Base-by-base conservation (phyloP, 1,140 invertebrate genomes). In the Ceratitis capitata region DNA sequence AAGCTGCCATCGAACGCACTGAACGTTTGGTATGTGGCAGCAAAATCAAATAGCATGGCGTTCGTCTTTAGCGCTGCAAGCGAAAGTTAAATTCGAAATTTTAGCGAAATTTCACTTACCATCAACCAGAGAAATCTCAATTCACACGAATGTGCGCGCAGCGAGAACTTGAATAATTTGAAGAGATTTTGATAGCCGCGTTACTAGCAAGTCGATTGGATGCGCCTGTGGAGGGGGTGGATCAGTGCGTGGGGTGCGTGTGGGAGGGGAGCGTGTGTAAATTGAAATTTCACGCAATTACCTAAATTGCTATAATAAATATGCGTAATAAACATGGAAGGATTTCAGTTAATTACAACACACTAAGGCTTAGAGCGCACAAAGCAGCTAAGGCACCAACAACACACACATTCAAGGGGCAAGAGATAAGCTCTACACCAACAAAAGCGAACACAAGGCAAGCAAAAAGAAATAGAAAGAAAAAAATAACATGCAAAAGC, bases 311-410 rank as follows among this genome's bases (percentile, higher is more conserved):
- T 45, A 32, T 83, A 83, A 83, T 83, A 83, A 83, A 83, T 83
- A 83, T 83, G 82, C 82, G 82, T 53, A 83, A 83, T 83, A 49
- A 83, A 83, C 82, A 83, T 53, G 82, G 26, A 83, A 83, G 82
- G 82, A 83, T 83, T 45, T 83, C 26, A 83, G 82, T 83, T 83
- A 83, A 83, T 83, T 51, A 83, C 69, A 78, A 78, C 69, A 78
- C 69, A 45, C 69, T 45, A 69, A 69, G 61, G 35, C 69, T 45
- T 45, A 78, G 14, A 19, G 19, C 45, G 58, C 51, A 53, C 10
- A 16, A 10, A 53, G 19, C 3, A 53, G 19, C 51, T 16, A 19
- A 10, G 19, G 3, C 58, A 61, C 3, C 61, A 39, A 29, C 61
- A 69, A 69, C 29, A 29, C 14, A n/a, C 26, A 61, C 23, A 1